Percentiles rank a stretch among this genome's conserved stretches.
Evolutionary conservation across 2,797 vertebrate species (phyloP).

Genomic region (Babyrousa celebensis): DNA sequence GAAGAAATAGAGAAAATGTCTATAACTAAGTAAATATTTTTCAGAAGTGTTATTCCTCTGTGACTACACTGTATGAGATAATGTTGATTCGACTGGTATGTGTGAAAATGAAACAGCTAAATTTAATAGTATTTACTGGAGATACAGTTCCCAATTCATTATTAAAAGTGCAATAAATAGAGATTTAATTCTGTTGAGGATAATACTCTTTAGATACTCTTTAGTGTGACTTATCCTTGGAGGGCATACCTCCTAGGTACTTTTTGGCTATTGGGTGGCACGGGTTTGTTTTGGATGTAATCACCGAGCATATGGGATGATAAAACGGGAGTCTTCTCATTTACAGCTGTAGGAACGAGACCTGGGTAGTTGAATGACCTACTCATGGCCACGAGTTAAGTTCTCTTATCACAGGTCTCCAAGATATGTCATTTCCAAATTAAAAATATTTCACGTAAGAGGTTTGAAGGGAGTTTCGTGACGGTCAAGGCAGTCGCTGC

Average conservation of each 20-base stretch:
- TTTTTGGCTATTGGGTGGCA: not conserved
- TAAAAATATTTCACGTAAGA: not conserved
- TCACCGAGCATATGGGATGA: not conserved
- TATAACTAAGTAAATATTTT: not conserved
- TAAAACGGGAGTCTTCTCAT: not conserved
- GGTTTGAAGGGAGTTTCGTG: not conserved
- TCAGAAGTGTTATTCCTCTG: not conserved
- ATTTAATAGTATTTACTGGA: not conserved
- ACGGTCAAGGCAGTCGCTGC: not conserved
- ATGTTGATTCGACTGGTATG: not conserved
- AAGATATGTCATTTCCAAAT: slow-evolving; percentile 24
- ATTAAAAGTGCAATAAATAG: not conserved
- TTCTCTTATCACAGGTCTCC: not conserved
- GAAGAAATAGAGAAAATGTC: too few relatives aligned
- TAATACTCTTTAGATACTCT: not conserved
- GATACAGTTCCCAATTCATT: not conserved
- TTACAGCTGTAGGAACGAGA: not conserved
- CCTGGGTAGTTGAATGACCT: not conserved
- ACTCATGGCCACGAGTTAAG: not conserved
- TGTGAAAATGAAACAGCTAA: not conserved
- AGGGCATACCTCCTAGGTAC: not conserved
- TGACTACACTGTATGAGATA: not conserved
- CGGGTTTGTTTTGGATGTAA: not conserved
- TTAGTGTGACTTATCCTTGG: not conserved
- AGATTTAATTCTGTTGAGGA: not conserved